phyloP scores from a whole-genome alignment of 2,888 invertebrate genomes.

The Idaea aversata region DNA sequence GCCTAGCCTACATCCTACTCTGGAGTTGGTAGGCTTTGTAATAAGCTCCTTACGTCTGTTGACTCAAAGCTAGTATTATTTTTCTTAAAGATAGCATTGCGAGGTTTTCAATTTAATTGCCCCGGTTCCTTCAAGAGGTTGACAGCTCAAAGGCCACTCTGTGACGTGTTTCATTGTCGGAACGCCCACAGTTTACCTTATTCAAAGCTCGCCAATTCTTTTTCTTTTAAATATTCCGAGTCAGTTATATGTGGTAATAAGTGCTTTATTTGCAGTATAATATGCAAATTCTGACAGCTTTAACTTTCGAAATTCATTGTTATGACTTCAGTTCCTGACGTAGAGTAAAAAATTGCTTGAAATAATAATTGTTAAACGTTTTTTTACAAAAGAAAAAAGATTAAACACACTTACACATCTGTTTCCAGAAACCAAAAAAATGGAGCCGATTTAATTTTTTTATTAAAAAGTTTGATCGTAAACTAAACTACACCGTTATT shows the following conservation, averaged over 20 bases:
- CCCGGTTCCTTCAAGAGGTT: conserved; percentile 74
- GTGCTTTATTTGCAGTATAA: conserved; percentile 34
- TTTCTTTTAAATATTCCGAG: conserved; percentile 62
- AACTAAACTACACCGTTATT: background rate
- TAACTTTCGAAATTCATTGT: conserved; percentile 1
- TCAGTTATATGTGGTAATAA: conserved; percentile 44
- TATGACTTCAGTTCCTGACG: background rate
- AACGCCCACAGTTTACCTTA: conserved; percentile 76
- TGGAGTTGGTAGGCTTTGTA: conserved; percentile 60
- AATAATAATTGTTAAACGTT: background rate
- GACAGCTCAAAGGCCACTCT: conserved; percentile 77
- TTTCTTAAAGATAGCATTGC: conserved; percentile 75
- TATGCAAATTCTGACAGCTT: conserved; percentile 1
- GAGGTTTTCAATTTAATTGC: conserved; percentile 78
- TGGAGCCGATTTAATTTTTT: background rate
- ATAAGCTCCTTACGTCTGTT: conserved; percentile 72
- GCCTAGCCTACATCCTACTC: conserved; percentile 16
- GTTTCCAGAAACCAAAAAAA: conserved; percentile 1
- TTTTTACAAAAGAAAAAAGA: background rate
- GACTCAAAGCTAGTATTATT: conserved; percentile 67
- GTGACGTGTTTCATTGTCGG: conserved; percentile 76
- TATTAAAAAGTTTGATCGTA: background rate
- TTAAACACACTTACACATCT: background rate
- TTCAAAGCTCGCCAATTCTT: conserved; percentile 68
- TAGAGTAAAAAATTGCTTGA: background rate